A percentile compares a stretch with the other conserved stretches of the same genome.
These are phyloP conservation scores for Nothoprocta pentlandii DNA, from an alignment of 2,113 vertebrate genomes.

Conservation along the genomic window DNA sequence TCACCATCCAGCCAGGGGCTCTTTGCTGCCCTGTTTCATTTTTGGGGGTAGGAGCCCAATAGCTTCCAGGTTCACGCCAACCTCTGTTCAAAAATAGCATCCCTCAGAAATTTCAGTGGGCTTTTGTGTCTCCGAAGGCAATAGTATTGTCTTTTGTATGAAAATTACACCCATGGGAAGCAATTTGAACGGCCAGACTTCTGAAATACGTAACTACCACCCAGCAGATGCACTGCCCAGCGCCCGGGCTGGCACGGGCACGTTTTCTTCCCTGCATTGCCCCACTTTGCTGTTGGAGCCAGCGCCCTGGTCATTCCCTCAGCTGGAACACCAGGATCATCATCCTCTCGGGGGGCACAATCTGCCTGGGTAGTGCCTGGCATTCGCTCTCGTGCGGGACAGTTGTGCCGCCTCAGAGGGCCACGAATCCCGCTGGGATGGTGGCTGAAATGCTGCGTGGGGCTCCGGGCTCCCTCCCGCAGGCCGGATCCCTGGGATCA, in stretches of 20 bases:
- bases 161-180: neutral
- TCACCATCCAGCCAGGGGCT: neutral
- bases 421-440: neutral
- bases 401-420: neutral
- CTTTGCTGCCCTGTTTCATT: neutral
- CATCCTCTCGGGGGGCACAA: neutral
- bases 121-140: neutral
- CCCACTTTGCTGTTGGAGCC: neutral
- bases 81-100: neutral
- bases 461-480: neutral
- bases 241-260: neutral
- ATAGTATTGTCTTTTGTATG: neutral
- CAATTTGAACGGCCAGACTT: neutral
- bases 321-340: neutral
- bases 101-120: neutral
- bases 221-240: neutral
- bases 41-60: neutral
- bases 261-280: neutral
- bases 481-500: fast-evolving
- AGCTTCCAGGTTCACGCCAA: neutral
- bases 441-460: fast-evolving
- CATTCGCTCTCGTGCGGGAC: neutral
- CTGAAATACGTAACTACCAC: neutral
- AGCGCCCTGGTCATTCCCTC: neutral
- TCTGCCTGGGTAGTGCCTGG: neutral